Evolutionary conservation across 2,888 invertebrate genomes (phyloP), one percentile per base, ranked within the genome.

Genomic region (Dicycla oo): DNA sequence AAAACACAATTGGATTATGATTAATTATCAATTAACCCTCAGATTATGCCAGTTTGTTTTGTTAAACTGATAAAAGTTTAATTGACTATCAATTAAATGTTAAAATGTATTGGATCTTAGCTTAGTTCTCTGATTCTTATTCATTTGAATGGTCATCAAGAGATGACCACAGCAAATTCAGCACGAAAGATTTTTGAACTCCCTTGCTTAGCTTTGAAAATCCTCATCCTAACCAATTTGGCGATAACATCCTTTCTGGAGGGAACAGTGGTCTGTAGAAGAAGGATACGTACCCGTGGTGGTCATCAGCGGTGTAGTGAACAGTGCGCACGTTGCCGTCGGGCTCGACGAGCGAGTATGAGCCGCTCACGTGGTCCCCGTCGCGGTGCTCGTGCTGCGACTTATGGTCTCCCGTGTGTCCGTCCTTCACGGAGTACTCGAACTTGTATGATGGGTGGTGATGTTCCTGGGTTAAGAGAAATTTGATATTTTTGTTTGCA

Each of bases 291-390:
- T 94, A 96, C 92, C 96, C 96, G 73, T 88, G 86, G 86, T 96
- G 94, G 81, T 95, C 93, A 87, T 96, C 96, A 78, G 96, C 96
- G 74, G 90, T 88, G 91, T 96, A 96, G 88, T 96, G 95, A 81
- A 96, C 96, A 80, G 94, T 93, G 81, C 96, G 94, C 88, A 95
- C 90, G 88, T 96, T 96, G 88, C 97, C 97, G 76, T 96, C 96
- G 63, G 97, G 96, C 86, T 97, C 96, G 78, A 96, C 95, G 47
- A 97, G 94, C 73, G 96, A 95, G 92, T 97, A 97, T 75, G 96
- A 94, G 49, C 97, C 97, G 86, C 94, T 96, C 76, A 97, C 97
- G 68, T 93, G 94, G 88, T 97, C 96, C 7, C 97, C 97, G 87
- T 96, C 94, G 51, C 96, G 94, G 81, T 91, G 91, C 91, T 97